phyloP scores from a whole-genome alignment of 2,113 vertebrate species.

The Rana temporaria region DNA sequence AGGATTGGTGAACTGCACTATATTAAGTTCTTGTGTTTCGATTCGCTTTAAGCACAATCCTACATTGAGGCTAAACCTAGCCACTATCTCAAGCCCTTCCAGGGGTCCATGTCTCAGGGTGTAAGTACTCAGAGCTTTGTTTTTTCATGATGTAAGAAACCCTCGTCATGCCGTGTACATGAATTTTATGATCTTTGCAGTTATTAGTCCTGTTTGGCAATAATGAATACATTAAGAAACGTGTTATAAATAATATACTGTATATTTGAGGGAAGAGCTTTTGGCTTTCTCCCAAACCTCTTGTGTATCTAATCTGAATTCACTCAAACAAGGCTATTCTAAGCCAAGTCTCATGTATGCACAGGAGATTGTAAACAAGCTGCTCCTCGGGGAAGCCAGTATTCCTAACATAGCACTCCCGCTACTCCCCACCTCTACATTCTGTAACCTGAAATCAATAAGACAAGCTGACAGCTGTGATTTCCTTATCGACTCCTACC shows the following conservation, averaged over 20 bases:
- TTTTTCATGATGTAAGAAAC: not conserved
- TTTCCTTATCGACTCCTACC: too few species aligned
- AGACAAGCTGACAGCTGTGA: too few species aligned
- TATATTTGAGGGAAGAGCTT: conserved; percentile 28
- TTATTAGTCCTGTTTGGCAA: conserved; percentile 30
- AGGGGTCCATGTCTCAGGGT: too few species aligned
- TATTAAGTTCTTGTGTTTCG: too few species aligned
- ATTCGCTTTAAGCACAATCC: not conserved
- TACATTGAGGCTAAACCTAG: too few species aligned
- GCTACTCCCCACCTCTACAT: too few species aligned
- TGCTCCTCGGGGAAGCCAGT: not conserved
- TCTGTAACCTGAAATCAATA: too few species aligned
- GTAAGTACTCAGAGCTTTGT: not conserved
- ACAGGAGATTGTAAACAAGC: conserved; percentile 43
- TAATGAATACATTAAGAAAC: conserved; percentile 37
- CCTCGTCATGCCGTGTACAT: not conserved
- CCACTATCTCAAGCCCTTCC: too few species aligned
- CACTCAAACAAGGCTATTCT: conserved; percentile 36
- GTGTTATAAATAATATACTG: conserved; percentile 45
- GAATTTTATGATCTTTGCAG: conserved; percentile 11
- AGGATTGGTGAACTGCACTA: too few species aligned
- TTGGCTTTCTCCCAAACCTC: conserved; percentile 36
- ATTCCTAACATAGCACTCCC: not conserved
- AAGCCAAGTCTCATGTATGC: conserved; percentile 21
- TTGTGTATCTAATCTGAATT: conserved; percentile 31